These are phyloP conservation scores for Caenorhabditis auriculariae DNA, from an alignment of 2,888 invertebrate genomes.

Conservation along the genomic window DNA sequence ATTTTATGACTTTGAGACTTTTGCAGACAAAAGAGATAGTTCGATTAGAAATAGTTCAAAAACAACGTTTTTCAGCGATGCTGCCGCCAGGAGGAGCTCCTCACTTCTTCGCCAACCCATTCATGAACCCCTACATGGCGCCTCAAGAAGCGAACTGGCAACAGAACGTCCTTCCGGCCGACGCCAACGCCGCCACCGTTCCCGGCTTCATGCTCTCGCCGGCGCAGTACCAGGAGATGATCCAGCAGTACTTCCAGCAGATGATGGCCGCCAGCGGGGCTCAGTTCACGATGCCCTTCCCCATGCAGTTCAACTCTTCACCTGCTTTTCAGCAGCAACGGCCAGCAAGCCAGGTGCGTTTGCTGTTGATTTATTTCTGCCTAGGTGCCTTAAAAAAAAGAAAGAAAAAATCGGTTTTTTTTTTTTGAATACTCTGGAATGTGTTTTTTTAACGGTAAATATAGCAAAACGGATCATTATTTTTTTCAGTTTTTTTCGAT, in stretches of 20 bases:
- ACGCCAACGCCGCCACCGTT: conserved; percentile 16
- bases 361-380: too few species aligned
- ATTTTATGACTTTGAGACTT: too few species aligned
- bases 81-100: conserved; percentile 27
- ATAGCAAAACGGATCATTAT: too few species aligned
- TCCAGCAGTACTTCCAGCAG: conserved; percentile 61
- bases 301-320: conserved; percentile 33
- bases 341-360: conserved; percentile 25
- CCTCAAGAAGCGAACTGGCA: conserved; percentile 18
- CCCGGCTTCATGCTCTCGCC: conserved; percentile 50
- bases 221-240: conserved; percentile 60
- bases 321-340: conserved; percentile 20
- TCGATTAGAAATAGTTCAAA: too few species aligned
- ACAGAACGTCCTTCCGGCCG: conserved; percentile 5
- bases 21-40: too few species aligned
- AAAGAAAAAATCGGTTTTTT: too few species aligned
- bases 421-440: too few species aligned
- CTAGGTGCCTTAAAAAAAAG: too few species aligned
- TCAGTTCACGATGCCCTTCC: conserved; percentile 39
- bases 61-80: conserved; percentile 46
- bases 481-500: too few species aligned
- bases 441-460: too few species aligned
- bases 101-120: conserved; percentile 61
- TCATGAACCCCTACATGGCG: conserved; percentile 58
- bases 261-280: conserved; percentile 43